Base-by-base conservation (phyloP, 2,113 vertebrate species). In the Gymnocephalus cernua region DNA sequence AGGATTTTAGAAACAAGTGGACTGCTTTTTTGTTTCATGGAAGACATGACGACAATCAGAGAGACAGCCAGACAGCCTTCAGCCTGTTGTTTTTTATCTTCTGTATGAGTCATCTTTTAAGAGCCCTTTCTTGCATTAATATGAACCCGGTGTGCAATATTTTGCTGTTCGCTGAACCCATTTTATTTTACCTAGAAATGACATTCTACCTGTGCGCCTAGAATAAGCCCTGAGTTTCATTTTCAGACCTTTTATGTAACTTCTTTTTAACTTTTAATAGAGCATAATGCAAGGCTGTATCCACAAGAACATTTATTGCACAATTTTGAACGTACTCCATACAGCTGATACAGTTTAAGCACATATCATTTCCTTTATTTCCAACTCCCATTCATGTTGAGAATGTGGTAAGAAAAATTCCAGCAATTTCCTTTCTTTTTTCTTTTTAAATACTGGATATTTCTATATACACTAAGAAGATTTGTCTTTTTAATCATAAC, bases 261-360 rank as follows among this genome's bases (percentile, higher is more conserved):
- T 53, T 80, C 35, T 62, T 18, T 77, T 8, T 29, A 78, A 83
- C 29, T 64, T 81, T 69, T 88, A 77, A 82, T 79, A 44, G 61
- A 85, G 77, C 53, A 57, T 71, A 83, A 74, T 75, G 76, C 25
- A 74, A 56, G 53, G 61, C 38, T 79, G 79, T 64, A 72, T 85
- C 59, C 50, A 21, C 27, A 35, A 27, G 59, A 87, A 54, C 51
- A 69, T 68, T 78, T 83, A 77, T 79, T 66, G n/a, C 27, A 27
- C 45, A 19, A 47, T 64, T 80, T 83, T 69, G 65, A 83, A 73
- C 58, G 62, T 75, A 47, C 77, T 84, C 53, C 63, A 77, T 48
- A 19, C 12, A 6, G 56, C 23, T 74, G 35, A 68, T 45, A 35
- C 48, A 62, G 56, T 62, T 12, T 14, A 69, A 63, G 19, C 47